Evolutionary conservation across 2,888 invertebrate species (phyloP).

Genomic region (Peribatodes rhomboidaria): DNA sequence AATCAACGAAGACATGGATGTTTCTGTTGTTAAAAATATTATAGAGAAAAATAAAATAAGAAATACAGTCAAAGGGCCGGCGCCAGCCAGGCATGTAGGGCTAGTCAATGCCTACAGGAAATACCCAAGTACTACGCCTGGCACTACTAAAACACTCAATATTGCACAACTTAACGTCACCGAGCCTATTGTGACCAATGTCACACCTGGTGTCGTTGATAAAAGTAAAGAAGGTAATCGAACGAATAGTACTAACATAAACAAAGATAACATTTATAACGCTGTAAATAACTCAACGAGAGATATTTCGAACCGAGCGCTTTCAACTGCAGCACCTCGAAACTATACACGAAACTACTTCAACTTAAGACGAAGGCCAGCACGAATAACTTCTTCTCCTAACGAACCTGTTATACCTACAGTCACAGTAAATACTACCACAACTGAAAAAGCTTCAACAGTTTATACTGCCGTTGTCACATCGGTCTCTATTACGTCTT

Average conservation of each 20-base stretch:
- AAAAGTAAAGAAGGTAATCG: constrained; percentile 59
- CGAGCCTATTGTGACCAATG: constrained; percentile 64
- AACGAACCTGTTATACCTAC: constrained; percentile 64
- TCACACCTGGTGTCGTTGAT: constrained; percentile 59
- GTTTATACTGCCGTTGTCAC: constrained; percentile 84
- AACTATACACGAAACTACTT: constrained; percentile 76
- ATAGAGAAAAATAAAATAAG: constrained; percentile 85
- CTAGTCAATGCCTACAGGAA: constrained; percentile 82
- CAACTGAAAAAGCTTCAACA: constrained; percentile 79
- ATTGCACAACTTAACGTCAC: constrained; percentile 69
- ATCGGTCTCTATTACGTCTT: constrained; percentile 83
- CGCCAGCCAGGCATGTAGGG: constrained; percentile 79
- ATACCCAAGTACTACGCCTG: constrained; percentile 66
- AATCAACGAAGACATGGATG: constrained; percentile 87
- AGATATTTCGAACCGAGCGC: constrained; percentile 60
- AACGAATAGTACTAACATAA: constrained; percentile 51
- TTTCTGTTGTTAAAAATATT: constrained; percentile 85
- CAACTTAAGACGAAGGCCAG: constrained; percentile 72
- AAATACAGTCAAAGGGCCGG: constrained; percentile 82
- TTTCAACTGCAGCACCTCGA: constrained; percentile 60
- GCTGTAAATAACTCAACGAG: constrained; percentile 52
- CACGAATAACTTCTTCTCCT: constrained; percentile 65
- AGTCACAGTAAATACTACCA: constrained; percentile 66
- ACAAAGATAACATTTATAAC: constrained; percentile 54
- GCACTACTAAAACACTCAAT: constrained; percentile 66